phyloP scores from a whole-genome alignment of 2,797 vertebrate genomes.

The Phoxinus dragarum region DNA sequence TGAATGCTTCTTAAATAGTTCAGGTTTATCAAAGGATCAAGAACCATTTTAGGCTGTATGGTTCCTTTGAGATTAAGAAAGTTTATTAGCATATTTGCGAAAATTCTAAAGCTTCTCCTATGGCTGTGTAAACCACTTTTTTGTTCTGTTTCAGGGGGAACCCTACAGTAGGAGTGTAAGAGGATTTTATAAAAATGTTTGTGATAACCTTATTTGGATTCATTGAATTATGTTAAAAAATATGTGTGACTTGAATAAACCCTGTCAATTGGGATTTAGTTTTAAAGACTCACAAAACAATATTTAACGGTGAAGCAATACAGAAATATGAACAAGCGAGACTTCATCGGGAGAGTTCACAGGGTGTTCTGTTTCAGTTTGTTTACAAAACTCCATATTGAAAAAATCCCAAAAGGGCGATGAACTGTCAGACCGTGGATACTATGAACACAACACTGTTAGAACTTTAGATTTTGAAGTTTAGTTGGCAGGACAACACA shows the following conservation, averaged over 20 bases:
- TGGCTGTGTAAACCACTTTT: neutral
- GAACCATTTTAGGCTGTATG: neutral
- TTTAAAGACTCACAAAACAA: slow-evolving; percentile 1
- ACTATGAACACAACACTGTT: slow-evolving; percentile 40
- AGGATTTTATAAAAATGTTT: neutral
- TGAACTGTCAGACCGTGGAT: slow-evolving; percentile 24
- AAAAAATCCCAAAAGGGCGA: slow-evolving; percentile 43
- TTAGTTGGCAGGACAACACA: slow-evolving; percentile 48
- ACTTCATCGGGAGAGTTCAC: slow-evolving; percentile 34
- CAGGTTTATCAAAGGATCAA: neutral
- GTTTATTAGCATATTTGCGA: neutral
- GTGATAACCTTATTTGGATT: neutral
- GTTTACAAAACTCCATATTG: slow-evolving; percentile 53
- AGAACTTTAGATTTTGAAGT: slow-evolving; percentile 52
- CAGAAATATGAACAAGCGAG: neutral
- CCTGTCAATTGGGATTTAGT: neutral
- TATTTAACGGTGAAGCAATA: neutral
- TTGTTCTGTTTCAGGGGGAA: neutral
- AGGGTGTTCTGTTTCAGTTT: slow-evolving; percentile 49
- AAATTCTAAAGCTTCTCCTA: neutral
- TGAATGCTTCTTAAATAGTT: neutral
- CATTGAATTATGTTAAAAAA: neutral
- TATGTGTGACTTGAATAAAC: neutral
- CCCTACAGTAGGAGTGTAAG: neutral
- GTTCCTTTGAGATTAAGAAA: neutral